Percentiles rank a stretch among this genome's conserved stretches.
phyloP scores from a whole-genome alignment of 2,113 vertebrate species.

The Notechis scutatus region DNA sequence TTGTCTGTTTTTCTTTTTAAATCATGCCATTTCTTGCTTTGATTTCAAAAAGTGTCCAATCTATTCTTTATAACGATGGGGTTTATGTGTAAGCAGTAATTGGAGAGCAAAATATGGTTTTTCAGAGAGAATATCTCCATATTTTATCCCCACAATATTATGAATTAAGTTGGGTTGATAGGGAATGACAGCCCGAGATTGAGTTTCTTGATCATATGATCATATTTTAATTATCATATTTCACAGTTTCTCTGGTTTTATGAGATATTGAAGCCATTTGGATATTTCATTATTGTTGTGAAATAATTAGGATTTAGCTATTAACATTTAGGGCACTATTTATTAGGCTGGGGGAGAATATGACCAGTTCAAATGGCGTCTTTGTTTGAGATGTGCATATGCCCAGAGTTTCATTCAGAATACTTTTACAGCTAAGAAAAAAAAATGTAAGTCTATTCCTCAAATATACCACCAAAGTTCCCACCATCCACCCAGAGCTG shows the following conservation, averaged over 20 bases:
- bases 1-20: not conserved
- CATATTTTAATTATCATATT: not conserved
- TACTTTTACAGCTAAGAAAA: not conserved
- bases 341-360: not conserved
- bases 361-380: not conserved
- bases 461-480: not conserved
- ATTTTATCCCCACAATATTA: not conserved
- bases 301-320: not conserved
- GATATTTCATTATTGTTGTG: not conserved
- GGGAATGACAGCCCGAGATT: not conserved
- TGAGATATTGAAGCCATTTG: not conserved
- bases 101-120: not conserved
- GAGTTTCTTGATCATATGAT: not conserved
- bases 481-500: not conserved
- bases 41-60: not conserved
- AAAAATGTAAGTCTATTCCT: not conserved
- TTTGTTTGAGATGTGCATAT: not conserved
- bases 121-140: not conserved
- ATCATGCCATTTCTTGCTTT: not conserved
- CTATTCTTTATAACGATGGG: not conserved
- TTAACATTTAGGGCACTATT: not conserved
- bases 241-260: not conserved
- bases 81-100: not conserved
- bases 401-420: not conserved
- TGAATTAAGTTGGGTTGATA: not conserved